Evolutionary conservation across 2,113 vertebrate genomes (phyloP).

Genomic region (Nanorana parkeri): DNA sequence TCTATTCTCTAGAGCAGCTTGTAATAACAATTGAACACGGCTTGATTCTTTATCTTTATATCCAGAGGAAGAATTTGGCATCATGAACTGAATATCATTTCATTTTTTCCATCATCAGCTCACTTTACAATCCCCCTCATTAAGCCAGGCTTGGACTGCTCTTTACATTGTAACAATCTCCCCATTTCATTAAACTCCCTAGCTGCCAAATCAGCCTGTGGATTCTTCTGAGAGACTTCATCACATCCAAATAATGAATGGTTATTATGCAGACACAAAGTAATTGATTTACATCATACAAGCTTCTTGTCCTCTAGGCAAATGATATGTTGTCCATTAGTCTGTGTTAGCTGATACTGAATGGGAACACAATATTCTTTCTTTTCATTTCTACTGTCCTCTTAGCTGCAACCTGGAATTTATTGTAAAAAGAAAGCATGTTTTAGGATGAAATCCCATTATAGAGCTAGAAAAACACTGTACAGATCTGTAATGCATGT

Average conservation of each 20-base stretch:
- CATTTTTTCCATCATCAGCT: slow-evolving; percentile 15
- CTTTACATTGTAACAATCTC: slow-evolving; percentile 16
- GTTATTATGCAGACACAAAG: background rate
- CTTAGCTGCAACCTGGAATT: background rate
- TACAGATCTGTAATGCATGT: no score
- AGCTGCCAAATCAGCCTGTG: background rate
- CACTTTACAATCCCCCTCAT: background rate
- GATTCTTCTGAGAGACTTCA: background rate
- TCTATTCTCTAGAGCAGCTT: slow-evolving; percentile 37
- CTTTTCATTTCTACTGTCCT: background rate
- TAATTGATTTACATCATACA: background rate
- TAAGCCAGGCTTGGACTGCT: background rate
- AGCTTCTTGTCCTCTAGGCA: background rate
- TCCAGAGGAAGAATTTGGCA: slow-evolving; percentile 44
- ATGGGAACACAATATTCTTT: background rate
- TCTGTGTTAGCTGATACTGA: background rate
- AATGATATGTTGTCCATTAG: background rate
- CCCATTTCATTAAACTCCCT: slow-evolving; percentile 43
- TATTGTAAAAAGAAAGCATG: background rate
- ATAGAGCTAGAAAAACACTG: no score
- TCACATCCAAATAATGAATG: slow-evolving; percentile 29
- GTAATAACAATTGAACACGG: slow-evolving; percentile 30
- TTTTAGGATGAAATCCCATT: no score
- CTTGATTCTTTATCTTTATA: slow-evolving; percentile 49
- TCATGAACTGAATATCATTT: slow-evolving; percentile 22